A percentile compares a stretch with the other conserved stretches of the same genome.
Conservation (phyloP, 2,888 invertebrate species). For the Spatulosminthurus flaviceps region DNA sequence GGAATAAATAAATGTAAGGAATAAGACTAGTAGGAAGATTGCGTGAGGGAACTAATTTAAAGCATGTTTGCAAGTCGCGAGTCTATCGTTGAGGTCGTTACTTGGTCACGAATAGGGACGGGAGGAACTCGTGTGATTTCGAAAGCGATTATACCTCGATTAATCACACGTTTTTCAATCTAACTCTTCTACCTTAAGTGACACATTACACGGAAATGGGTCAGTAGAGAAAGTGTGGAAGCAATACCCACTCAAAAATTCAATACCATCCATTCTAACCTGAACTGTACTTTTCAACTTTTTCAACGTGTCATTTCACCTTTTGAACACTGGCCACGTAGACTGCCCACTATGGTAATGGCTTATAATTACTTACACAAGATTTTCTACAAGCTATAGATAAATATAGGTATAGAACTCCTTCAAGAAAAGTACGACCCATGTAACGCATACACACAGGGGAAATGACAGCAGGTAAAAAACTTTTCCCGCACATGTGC, state of each 20-base stretch:
- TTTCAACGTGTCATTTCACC: background rate
- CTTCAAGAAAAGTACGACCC: too few relatives aligned
- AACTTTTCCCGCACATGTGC: too few relatives aligned
- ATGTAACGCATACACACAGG: too few relatives aligned
- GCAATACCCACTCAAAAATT: background rate
- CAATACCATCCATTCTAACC: background rate
- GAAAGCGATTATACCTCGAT: background rate
- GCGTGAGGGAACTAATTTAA: constrained; percentile 14
- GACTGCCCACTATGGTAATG: too few relatives aligned
- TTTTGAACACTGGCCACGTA: too few relatives aligned
- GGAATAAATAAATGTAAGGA: background rate
- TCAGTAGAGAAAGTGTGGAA: background rate
- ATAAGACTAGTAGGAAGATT: background rate
- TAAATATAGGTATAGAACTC: too few relatives aligned
- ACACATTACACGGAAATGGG: background rate
- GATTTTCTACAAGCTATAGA: too few relatives aligned
- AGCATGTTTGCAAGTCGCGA: background rate
- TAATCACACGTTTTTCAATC: background rate
- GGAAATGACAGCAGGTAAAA: too few relatives aligned
- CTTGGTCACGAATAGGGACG: background rate
- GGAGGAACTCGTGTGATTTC: constrained; percentile 8
- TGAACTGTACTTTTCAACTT: background rate
- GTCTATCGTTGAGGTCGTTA: background rate
- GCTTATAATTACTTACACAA: too few relatives aligned
- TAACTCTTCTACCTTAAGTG: background rate